phyloP scores from a whole-genome alignment of 2,888 invertebrate species.

The Steinernema carpocapsae region DNA sequence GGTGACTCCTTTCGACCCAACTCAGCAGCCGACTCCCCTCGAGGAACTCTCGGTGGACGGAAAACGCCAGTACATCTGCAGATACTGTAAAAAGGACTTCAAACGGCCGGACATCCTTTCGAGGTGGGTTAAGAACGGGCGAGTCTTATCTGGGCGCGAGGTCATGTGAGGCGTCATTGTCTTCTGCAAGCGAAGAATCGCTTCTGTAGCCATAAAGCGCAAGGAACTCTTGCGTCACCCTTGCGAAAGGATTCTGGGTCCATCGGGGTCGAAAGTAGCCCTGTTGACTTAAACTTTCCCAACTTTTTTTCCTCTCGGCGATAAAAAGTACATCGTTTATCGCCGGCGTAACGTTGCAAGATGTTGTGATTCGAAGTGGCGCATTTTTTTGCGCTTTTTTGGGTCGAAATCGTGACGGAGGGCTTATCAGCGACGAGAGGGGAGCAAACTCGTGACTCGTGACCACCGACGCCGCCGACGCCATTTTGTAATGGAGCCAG shows the following conservation, averaged over 20 bases:
- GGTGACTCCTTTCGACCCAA: conserved; percentile 32
- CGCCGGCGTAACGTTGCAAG: not conserved
- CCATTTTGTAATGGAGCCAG: conserved; percentile 35
- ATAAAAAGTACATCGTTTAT: conserved; percentile 12
- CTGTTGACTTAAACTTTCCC: not conserved
- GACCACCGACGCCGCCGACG: conserved; percentile 32
- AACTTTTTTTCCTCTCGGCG: not conserved
- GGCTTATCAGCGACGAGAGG: not conserved
- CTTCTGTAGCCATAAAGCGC: not conserved
- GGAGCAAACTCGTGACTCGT: conserved; percentile 19
- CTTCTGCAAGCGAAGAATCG: conserved; percentile 25
- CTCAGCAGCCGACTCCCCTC: conserved; percentile 28
- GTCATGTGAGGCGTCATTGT: conserved; percentile 23
- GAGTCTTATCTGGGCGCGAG: not conserved
- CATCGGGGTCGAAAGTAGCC: not conserved
- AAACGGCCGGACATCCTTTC: conserved; percentile 65
- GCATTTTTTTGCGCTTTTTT: not conserved
- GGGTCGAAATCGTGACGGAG: no score
- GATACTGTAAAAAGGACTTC: conserved; percentile 64
- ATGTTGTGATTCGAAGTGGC: not conserved
- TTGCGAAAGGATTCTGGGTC: not conserved
- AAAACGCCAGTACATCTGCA: conserved; percentile 52
- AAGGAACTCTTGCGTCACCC: conserved; percentile 8
- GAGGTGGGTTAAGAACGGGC: conserved; percentile 43
- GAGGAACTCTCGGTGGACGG: conserved; percentile 36